These are phyloP conservation scores for Rhynchomys soricoides DNA, from an alignment of 2,113 vertebrate genomes.

Conservation along the genomic window DNA sequence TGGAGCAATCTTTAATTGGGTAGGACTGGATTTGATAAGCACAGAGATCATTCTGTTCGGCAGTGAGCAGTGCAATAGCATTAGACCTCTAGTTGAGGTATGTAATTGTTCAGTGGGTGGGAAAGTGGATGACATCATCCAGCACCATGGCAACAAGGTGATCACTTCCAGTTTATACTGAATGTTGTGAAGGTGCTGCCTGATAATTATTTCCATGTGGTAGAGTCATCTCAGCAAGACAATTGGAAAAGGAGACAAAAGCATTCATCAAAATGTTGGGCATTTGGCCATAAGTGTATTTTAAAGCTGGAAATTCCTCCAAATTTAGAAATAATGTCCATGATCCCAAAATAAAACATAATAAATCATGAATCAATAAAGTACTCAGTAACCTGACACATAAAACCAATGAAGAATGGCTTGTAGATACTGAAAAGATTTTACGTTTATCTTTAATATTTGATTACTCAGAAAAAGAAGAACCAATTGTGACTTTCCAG, in stretches of 20 bases:
- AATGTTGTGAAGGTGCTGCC: not conserved
- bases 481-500: not conserved
- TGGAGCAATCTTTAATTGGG: not conserved
- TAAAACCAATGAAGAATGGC: not conserved
- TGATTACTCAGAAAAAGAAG: not conserved
- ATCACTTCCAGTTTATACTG: not conserved
- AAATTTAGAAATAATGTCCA: constrained; percentile 9
- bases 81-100: not conserved
- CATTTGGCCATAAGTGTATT: not conserved
- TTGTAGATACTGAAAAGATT: not conserved
- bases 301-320: not conserved
- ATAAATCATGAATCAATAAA: not conserved
- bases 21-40: not conserved
- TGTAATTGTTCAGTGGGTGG: not conserved
- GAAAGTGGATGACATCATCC: constrained; percentile 2
- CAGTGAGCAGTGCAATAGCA: not conserved
- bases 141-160: not conserved
- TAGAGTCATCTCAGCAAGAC: not conserved
- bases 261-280: not conserved
- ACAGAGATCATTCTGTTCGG: not conserved
- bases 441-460: not conserved
- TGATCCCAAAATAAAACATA: constrained; percentile 36
- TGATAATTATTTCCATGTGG: not conserved
- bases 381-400: not conserved
- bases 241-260: constrained; percentile 1